Evolutionary conservation across 2,113 vertebrate species (phyloP).

Genomic region (Cynopterus brachyotis): DNA sequence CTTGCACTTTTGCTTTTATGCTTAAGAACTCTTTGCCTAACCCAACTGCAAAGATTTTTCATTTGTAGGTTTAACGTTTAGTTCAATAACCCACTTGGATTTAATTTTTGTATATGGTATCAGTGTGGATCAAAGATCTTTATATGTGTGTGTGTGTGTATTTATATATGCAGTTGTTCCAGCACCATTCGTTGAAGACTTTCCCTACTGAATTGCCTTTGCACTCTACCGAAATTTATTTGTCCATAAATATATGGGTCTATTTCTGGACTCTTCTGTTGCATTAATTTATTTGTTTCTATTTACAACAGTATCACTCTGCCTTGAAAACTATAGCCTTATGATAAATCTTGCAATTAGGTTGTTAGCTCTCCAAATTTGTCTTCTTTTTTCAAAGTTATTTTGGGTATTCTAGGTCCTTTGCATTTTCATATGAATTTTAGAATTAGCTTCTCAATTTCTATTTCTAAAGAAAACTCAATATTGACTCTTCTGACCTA

Average conservation of each 20-base stretch:
- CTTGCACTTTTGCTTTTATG: not conserved
- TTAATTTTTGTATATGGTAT: not conserved
- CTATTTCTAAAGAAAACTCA: not conserved
- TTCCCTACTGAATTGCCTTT: not conserved
- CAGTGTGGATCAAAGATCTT: not conserved
- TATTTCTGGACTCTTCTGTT: not conserved
- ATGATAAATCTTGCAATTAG: not conserved
- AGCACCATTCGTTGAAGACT: not conserved
- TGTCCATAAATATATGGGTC: not conserved
- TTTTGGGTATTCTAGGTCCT: not conserved
- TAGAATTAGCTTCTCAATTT: not conserved
- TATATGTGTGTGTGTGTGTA: too few relatives aligned
- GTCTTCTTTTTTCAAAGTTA: not conserved
- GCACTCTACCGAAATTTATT: not conserved
- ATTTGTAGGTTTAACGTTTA: not conserved
- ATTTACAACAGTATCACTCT: not conserved
- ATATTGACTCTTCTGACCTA: not conserved
- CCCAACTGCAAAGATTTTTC: not conserved
- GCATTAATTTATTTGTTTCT: not conserved
- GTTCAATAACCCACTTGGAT: not conserved
- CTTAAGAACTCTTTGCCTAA: not conserved
- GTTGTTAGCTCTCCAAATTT: not conserved
- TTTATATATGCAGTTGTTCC: not conserved
- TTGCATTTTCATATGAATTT: slow-evolving; percentile 21
- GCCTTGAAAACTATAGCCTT: not conserved